A percentile compares a stretch with the other conserved stretches of the same genome.
phyloP scores from a whole-genome alignment of 2,113 vertebrate species.

The Dipodomys ordii region DNA sequence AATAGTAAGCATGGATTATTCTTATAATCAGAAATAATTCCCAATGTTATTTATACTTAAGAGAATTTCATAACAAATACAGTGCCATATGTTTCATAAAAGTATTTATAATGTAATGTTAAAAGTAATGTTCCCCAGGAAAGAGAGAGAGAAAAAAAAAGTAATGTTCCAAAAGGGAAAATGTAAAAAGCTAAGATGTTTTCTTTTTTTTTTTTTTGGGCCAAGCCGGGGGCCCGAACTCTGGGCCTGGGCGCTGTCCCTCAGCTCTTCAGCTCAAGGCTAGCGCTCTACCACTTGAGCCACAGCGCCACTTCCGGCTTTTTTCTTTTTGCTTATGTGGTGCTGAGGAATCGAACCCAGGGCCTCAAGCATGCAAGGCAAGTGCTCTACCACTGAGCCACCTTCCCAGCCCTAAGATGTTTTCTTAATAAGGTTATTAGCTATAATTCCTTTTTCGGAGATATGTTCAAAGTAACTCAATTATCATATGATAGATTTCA shows the following conservation, averaged over 20 bases:
- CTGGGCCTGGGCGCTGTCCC: too few species aligned
- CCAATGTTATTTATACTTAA: slow-evolving; percentile 37
- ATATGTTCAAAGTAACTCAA: slow-evolving; percentile 32
- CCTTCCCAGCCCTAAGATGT: too few species aligned
- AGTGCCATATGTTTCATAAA: neutral
- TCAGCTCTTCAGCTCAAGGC: too few species aligned
- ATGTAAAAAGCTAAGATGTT: neutral
- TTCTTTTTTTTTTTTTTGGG: too few species aligned
- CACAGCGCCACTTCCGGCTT: too few species aligned
- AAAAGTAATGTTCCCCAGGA: slow-evolving; percentile 5
- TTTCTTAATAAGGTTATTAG: neutral
- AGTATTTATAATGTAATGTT: neutral
- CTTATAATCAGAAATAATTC: slow-evolving; percentile 51
- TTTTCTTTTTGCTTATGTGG: too few species aligned
- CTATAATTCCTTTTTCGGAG: slow-evolving; percentile 1
- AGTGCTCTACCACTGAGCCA: too few species aligned
- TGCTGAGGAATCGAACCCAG: too few species aligned
- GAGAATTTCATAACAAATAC: slow-evolving; percentile 32
- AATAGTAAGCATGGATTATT: slow-evolving; percentile 32
- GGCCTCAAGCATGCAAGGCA: too few species aligned
- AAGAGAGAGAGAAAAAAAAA: too few species aligned
- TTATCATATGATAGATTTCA: slow-evolving; percentile 15
- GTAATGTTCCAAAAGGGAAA: slow-evolving; percentile 22
- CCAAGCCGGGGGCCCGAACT: too few species aligned
- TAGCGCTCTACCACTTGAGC: too few species aligned